A percentile compares a stretch with the other conserved stretches of the same genome.
phyloP scores from a whole-genome alignment of 2,888 invertebrate genomes.

The Athetis lepigone region DNA sequence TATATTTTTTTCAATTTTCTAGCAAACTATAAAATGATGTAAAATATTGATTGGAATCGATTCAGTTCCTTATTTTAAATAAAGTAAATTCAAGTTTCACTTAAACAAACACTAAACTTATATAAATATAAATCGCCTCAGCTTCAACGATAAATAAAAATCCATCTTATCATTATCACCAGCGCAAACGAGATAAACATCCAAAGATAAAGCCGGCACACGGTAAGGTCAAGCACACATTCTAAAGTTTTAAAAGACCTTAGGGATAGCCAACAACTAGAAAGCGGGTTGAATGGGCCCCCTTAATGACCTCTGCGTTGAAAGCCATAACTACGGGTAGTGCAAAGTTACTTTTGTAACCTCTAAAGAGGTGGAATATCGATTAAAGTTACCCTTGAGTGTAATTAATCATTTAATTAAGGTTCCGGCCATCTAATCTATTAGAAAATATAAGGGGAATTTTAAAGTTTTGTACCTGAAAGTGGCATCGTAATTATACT shows the following conservation, averaged over 20 bases:
- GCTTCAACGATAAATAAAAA: too few species aligned
- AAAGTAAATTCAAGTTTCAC: too few species aligned
- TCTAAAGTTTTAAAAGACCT: constrained; percentile 42
- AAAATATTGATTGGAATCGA: too few species aligned
- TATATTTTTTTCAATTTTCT: too few species aligned
- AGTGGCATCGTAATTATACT: too few species aligned
- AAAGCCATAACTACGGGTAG: constrained; percentile 29
- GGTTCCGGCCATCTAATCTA: not conserved
- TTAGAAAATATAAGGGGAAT: not conserved
- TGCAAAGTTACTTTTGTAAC: constrained; percentile 8
- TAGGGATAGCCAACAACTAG: constrained; percentile 33
- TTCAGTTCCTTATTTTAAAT: too few species aligned
- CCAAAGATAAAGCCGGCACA: constrained; percentile 18
- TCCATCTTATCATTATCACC: too few species aligned
- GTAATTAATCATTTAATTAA: constrained; percentile 4
- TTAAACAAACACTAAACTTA: too few species aligned
- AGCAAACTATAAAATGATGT: too few species aligned
- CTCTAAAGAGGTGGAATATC: not conserved
- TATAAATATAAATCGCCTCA: too few species aligned
- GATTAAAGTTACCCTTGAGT: not conserved
- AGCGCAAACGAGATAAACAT: too few species aligned
- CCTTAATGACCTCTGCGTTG: constrained; percentile 46
- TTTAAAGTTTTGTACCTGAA: too few species aligned
- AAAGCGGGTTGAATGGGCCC: constrained; percentile 31
- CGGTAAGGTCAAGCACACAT: constrained; percentile 48